A percentile compares a stretch with the other conserved stretches of the same genome.
phyloP scores from a whole-genome alignment of 2,888 invertebrate genomes.

The Drosophila subquinaria region DNA sequence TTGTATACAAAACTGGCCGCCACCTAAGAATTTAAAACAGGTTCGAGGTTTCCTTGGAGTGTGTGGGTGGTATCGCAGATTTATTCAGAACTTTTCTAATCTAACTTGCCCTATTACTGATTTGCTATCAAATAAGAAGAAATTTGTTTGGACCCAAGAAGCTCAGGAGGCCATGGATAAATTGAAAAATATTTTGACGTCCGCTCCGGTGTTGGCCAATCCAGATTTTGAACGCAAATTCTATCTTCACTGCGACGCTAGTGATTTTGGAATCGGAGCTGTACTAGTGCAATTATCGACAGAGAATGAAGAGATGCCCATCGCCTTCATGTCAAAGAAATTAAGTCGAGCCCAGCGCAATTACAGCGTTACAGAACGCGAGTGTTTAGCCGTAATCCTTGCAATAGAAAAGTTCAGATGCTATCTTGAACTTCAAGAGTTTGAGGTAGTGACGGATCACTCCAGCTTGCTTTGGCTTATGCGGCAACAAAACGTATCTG shows the following conservation, averaged over 20 bases:
- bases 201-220: slow-evolving; percentile 5
- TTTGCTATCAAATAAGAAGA: no score
- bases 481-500: slow-evolving; percentile 14
- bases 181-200: slow-evolving; percentile 6
- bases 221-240: slow-evolving; percentile 17
- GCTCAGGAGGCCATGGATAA: slow-evolving; percentile 8
- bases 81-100: no score
- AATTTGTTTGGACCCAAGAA: slow-evolving; percentile 2
- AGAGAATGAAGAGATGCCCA: not conserved
- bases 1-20: no score
- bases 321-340: no score
- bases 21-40: no score
- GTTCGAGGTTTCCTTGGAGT: no score
- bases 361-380: no score
- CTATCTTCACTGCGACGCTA: slow-evolving; percentile 8
- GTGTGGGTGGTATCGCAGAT: no score
- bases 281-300: slow-evolving; percentile 7
- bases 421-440: slow-evolving; percentile 21
- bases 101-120: no score
- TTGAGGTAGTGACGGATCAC: slow-evolving; percentile 21
- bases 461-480: slow-evolving; percentile 9
- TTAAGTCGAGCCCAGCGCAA: no score
- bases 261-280: slow-evolving; percentile 9
- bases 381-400: slow-evolving; percentile 5
- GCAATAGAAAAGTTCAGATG: not conserved